Conservation (phyloP, 2,888 invertebrate genomes). For the Acleris holmiana region DNA sequence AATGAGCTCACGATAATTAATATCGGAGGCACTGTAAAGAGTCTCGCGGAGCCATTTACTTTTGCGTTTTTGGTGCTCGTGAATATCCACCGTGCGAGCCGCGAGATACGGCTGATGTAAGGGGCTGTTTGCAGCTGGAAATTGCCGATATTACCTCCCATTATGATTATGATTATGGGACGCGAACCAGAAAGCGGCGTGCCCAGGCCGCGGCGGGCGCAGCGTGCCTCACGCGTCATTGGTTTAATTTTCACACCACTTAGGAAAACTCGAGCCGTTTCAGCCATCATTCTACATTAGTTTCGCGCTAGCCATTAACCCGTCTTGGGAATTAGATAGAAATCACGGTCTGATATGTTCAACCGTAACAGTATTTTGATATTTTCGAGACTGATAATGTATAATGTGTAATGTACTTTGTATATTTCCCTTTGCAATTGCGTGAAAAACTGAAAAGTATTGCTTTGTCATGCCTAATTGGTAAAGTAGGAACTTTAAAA, state of each 20-base stretch:
- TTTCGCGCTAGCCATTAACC: conserved; percentile 29
- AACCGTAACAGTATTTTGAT: conserved; percentile 3
- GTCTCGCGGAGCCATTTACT: conserved; percentile 52
- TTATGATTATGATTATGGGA: conserved; percentile 69
- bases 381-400: conserved; percentile 7
- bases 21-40: conserved; percentile 53
- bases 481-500: no score
- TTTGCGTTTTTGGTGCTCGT: conserved; percentile 55
- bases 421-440: not conserved
- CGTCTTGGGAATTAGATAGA: conserved; percentile 37
- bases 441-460: not conserved
- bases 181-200: conserved; percentile 71
- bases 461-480: no score
- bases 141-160: conserved; percentile 74
- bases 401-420: not conserved
- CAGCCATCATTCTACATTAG: conserved; percentile 32
- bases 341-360: conserved; percentile 17
- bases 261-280: conserved; percentile 47
- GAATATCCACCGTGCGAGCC: conserved; percentile 51
- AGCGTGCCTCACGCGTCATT: conserved; percentile 55
- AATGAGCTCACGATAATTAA: conserved; percentile 53
- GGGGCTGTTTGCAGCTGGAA: conserved; percentile 63
- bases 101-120: conserved; percentile 66
- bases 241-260: conserved; percentile 67
- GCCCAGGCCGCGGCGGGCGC: conserved; percentile 46